Conservation (phyloP, 2,113 vertebrate species). For the Brachionichthys hirsutus region DNA sequence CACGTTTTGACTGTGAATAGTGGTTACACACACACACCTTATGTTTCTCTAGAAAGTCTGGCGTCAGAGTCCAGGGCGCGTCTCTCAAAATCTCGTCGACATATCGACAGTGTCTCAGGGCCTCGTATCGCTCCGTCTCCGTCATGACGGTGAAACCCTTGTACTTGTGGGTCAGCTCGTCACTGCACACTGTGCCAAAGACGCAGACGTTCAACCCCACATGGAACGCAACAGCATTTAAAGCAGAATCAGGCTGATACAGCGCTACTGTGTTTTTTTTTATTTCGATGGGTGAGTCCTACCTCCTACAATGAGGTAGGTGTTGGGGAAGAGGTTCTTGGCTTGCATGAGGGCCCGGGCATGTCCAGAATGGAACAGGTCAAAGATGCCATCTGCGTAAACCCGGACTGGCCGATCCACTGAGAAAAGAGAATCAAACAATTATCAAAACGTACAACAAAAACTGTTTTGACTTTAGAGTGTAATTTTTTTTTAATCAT, state of each 20-base stretch:
- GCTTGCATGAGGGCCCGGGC: slow-evolving; percentile 99
- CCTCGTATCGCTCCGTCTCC: slow-evolving; percentile 92
- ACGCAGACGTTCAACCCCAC: no score
- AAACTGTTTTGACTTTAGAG: no score
- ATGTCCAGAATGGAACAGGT: slow-evolving; percentile 97
- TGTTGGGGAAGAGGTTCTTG: slow-evolving; percentile 98
- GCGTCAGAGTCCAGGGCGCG: slow-evolving; percentile 95
- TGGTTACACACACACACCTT: slow-evolving; percentile 80
- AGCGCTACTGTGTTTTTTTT: background rate
- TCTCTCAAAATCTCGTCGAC: slow-evolving; percentile 97
- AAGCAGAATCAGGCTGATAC: no score
- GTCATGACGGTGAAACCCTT: slow-evolving; percentile 99
- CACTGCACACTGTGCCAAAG: slow-evolving; percentile 88
- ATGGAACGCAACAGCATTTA: background rate
- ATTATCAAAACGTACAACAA: background rate
- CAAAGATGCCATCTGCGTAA: slow-evolving; percentile 98
- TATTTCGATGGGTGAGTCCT: slow-evolving; percentile 54
- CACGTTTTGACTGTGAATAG: no score
- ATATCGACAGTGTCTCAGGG: slow-evolving; percentile 95
- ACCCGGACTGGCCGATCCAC: slow-evolving; percentile 95
- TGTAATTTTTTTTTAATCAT: no score
- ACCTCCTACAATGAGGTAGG: slow-evolving; percentile 98
- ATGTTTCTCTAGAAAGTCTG: slow-evolving; percentile 94
- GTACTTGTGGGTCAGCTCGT: slow-evolving; percentile 96
- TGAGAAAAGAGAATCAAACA: slow-evolving; percentile 64